Evolutionary conservation across 2,888 invertebrate species (phyloP).

Genomic region (Lepidocyrtinus sp.): DNA sequence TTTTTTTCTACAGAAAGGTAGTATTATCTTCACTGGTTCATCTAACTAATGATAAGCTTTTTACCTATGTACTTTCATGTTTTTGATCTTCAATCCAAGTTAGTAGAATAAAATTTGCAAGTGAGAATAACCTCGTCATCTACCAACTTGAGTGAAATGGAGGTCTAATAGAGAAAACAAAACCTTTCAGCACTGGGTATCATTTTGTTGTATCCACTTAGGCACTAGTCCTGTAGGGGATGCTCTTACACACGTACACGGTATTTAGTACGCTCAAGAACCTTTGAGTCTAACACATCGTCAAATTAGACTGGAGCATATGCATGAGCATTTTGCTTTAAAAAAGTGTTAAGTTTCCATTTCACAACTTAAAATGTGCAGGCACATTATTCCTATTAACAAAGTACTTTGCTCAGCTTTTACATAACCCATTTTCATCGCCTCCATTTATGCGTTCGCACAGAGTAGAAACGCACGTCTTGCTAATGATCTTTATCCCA

Average conservation of each 20-base stretch:
- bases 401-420: background rate
- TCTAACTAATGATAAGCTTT: slow-evolving; percentile 56
- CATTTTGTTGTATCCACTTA: background rate
- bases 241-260: slow-evolving; percentile 35
- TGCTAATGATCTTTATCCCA: background rate
- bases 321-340: background rate
- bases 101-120: background rate
- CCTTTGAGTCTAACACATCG: background rate
- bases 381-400: too few species aligned
- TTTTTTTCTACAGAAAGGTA: background rate
- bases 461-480: background rate
- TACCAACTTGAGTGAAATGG: slow-evolving; percentile 2
- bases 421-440: background rate
- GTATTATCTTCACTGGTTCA: too few species aligned
- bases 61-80: background rate
- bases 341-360: background rate
- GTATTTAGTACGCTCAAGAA: slow-evolving; percentile 11
- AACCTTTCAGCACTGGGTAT: background rate
- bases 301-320: background rate
- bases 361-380: background rate
- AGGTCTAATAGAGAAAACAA: slow-evolving; percentile 1
- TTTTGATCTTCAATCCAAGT: slow-evolving; percentile 1
- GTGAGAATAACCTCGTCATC: background rate
- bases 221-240: slow-evolving; percentile 23
- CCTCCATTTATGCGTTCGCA: slow-evolving; percentile 33